phyloP scores from a whole-genome alignment of 2,888 invertebrate species.

The Halictus quadricinctus region DNA sequence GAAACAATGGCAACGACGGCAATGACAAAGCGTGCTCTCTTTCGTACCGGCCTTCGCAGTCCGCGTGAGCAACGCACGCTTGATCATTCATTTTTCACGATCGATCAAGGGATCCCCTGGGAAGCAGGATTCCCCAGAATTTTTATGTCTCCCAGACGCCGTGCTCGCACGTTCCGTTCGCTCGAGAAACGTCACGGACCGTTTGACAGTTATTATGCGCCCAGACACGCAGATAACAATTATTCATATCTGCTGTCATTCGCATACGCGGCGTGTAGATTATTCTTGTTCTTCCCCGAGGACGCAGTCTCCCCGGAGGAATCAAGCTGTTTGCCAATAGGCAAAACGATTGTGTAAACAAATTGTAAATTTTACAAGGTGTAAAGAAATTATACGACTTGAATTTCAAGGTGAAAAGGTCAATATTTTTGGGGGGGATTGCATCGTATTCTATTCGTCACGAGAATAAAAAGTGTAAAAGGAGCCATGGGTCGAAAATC shows the following conservation, averaged over 20 bases:
- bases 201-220: background rate
- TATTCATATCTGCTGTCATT: constrained; percentile 12
- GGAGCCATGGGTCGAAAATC: no score
- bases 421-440: no score
- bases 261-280: background rate
- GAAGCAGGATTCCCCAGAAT: background rate
- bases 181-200: background rate
- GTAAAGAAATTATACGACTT: no score
- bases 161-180: background rate
- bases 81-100: constrained; percentile 9
- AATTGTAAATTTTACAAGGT: no score
- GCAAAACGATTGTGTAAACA: no score
- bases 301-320: background rate
- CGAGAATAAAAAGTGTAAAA: no score
- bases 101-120: constrained; percentile 6
- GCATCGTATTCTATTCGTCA: no score
- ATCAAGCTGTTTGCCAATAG: background rate
- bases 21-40: background rate
- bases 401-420: no score
- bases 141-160: background rate
- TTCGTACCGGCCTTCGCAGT: constrained; percentile 33
- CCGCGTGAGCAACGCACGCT: background rate
- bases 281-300: constrained; percentile 19
- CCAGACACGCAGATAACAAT: background rate
- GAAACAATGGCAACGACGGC: constrained; percentile 20